These are phyloP conservation scores for Scomberomorus guttatus DNA, from an alignment of 2,797 vertebrate species.

Conservation along the genomic window DNA sequence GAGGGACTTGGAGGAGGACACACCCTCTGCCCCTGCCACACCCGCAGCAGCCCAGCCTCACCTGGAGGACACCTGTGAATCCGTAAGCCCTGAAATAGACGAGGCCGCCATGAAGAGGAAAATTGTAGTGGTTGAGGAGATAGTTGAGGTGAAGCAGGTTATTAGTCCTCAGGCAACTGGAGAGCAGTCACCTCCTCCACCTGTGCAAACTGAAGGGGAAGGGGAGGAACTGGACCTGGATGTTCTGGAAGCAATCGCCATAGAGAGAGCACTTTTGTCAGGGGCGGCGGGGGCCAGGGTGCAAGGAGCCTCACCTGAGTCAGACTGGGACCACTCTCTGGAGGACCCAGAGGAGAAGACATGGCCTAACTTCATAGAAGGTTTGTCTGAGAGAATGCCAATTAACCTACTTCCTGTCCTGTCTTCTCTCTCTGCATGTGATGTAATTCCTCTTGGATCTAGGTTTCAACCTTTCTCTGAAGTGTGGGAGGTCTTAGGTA, in stretches of 20 bases:
- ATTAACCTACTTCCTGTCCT: conserved; percentile 64
- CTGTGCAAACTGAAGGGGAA: conserved; percentile 59
- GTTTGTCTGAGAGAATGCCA: conserved; percentile 68
- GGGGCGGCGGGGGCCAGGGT: neutral
- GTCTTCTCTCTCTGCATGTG: conserved; percentile 53
- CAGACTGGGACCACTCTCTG: conserved; percentile 85
- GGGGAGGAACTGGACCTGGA: conserved; percentile 85
- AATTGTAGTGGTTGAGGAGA: conserved; percentile 88
- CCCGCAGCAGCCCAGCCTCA: conserved; percentile 63
- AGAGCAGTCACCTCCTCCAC: conserved; percentile 62
- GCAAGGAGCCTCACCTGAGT: conserved; percentile 68
- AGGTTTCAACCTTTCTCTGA: conserved; percentile 66
- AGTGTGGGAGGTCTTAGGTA: conserved; percentile 75
- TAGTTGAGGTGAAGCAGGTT: conserved; percentile 86
- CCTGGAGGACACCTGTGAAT: conserved; percentile 66
- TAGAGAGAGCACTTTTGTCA: conserved; percentile 75
- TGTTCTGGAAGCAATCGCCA: conserved; percentile 82
- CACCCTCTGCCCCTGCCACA: conserved; percentile 75
- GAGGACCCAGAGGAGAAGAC: conserved; percentile 83
- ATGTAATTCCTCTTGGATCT: conserved; percentile 55
- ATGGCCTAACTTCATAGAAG: conserved; percentile 87
- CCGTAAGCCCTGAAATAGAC: conserved; percentile 60
- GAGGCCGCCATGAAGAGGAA: conserved; percentile 86
- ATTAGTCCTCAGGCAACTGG: conserved; percentile 66
- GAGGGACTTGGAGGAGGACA: conserved; percentile 70